These are phyloP conservation scores for Scrobipalpa costella DNA, from an alignment of 2,888 invertebrate species.

Conservation along the genomic window DNA sequence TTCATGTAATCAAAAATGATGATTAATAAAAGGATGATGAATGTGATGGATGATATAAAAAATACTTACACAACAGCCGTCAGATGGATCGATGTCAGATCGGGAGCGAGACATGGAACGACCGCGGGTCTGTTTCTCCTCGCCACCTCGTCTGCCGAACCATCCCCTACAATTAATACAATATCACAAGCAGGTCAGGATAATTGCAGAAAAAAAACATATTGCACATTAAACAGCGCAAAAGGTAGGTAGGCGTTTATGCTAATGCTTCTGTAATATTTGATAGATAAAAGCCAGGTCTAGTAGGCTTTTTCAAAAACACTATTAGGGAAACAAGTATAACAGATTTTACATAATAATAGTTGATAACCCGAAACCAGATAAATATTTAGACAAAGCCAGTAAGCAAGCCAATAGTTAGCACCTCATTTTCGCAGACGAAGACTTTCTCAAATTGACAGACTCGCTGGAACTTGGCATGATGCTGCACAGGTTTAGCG, in stretches of 20 bases:
- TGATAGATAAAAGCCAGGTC: too few relatives aligned
- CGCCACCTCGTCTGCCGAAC: constrained; percentile 35
- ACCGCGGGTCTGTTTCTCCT: constrained; percentile 31
- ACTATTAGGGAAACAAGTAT: too few relatives aligned
- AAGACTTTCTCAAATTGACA: background rate
- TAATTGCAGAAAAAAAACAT: too few relatives aligned
- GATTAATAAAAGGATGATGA: background rate
- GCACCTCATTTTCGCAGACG: too few relatives aligned
- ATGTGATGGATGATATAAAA: background rate
- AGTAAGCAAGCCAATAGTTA: too few relatives aligned
- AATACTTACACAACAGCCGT: constrained; percentile 38
- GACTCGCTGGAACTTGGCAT: constrained; percentile 6
- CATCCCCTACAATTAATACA: constrained; percentile 10
- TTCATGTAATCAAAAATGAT: background rate
- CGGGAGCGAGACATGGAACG: constrained; percentile 39
- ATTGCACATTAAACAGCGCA: too few relatives aligned
- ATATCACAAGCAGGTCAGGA: background rate
- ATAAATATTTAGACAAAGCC: too few relatives aligned
- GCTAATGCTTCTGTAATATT: too few relatives aligned
- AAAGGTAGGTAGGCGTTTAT: too few relatives aligned
- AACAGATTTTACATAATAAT: too few relatives aligned
- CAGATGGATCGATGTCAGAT: constrained; percentile 43
- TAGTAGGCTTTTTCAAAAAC: too few relatives aligned
- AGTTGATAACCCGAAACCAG: too few relatives aligned
- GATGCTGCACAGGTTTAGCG: background rate